Evolutionary conservation across 1,140 invertebrate genomes (phyloP), one percentile per base, ranked within the genome.

Genomic region (Phocides pigmalion): DNA sequence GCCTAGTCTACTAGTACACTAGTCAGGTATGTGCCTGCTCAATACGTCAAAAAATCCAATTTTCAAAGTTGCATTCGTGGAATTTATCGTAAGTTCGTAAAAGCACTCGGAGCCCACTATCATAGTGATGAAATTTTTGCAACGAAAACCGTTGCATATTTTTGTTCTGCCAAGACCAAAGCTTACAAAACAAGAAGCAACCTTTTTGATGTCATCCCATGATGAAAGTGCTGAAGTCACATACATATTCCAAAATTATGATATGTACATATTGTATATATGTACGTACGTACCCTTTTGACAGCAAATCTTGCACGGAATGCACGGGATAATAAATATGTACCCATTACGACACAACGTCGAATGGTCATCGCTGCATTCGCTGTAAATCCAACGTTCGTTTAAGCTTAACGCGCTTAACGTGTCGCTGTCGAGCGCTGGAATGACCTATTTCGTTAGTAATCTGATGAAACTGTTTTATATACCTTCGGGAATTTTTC

Each of bases 391-490:
- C 58, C 58, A 35, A 39, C 32, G 32, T 61, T 49, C 58, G 44
- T 61, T 63, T 51, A 63, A 63, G 47, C 61, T 63, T 58, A 61
- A 61, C 41, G 14, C 62, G 73, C 66, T 75, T 62, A 72, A 67
- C 51, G 64, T 69, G 66, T 75, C 72, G 50, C 66, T 67, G 69
- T 69, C 66, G 66, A 46, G 46, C 16, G 46, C 62, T 64, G 50
- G 35, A 69, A 75, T 69, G 62, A 49, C 63, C 63, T 69, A 75
- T 69, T 64, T 69, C 69, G 61, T 22, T 58, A 37, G 61, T 75
- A 75, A 75, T 75, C 72, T 69, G 58, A 64, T 72, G 62, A 62
- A 69, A 69, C 63, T 61, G 62, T 54, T 72, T 68, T 62, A 62
- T 68, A 63, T 54, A 66, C 14, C 39, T 59, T 68, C 28, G 46